Base-by-base conservation (phyloP, 2,797 vertebrate species). In the Thamnophis elegans region DNA sequence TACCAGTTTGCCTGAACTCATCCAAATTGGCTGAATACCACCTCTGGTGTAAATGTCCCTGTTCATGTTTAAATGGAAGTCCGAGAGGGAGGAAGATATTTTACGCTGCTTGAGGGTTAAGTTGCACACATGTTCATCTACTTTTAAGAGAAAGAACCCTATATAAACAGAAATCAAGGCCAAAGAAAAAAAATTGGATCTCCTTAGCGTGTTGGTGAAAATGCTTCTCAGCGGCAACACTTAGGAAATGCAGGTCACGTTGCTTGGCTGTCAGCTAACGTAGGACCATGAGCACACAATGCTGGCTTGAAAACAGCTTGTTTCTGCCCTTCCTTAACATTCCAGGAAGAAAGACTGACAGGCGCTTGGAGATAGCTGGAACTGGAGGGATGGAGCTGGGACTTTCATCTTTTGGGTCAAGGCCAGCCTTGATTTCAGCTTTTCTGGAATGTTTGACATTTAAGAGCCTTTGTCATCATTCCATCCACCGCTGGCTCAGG, bases 201-300 rank as follows among this genome's bases (percentile, higher is more conserved):
- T 92, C 85, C 78, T 62, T 88, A 60, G 18, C 4, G 56, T 88
- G 88, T 91, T 89, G 12, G 94, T 94, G 94, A 89, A 22, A 94
- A 94, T 94, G 87, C 96, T 97, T 93, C 86, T 96, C 94, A 95
- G 94, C 94, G 96, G 91, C 94, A 93, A 51, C 0, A 1, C 91
- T 96, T 90, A 92, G 93, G 85, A 95, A 65, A 93, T 89, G 51
- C 92, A 96, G 89, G 92, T 92, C 68, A 88, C 36, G 4, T 91
- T 55, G 87, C 60, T 54, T 8, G 0, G 36, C 9, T 96, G 96
- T 94, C 92, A 93, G 85, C 93, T 94, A 73, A 89, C 42, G 91
- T 97, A 96, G 97, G 96, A 90, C 97, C 95, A 98, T 4, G 10
- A 95, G 91, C 94, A 95, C 97, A 95, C 95, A 96, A 97, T 96